Conservation (phyloP, 2,113 vertebrate species). For the Cryptotis parvus region DNA sequence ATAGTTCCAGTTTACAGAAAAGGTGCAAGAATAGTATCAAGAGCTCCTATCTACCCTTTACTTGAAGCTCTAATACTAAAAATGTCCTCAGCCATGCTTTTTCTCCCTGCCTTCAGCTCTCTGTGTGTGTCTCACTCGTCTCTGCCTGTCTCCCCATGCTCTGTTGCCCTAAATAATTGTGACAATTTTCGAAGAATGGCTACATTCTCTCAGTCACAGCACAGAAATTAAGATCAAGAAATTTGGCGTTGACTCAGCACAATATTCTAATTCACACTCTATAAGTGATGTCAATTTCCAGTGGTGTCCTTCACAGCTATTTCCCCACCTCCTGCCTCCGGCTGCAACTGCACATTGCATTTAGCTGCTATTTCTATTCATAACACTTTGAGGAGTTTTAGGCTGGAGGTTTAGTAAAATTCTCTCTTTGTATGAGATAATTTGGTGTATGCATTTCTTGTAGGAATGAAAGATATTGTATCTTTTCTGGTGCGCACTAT, state of each 20-base stretch:
- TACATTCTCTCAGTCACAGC: background rate
- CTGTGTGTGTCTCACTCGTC: background rate
- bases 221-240: conserved; percentile 1
- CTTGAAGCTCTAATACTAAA: background rate
- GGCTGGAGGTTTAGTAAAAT: background rate
- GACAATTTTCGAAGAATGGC: background rate
- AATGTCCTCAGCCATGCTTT: background rate
- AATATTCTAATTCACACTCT: background rate
- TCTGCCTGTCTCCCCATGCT: background rate
- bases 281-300: background rate
- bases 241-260: background rate
- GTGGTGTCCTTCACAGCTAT: background rate
- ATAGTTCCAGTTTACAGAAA: background rate
- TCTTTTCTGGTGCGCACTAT: background rate
- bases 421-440: background rate
- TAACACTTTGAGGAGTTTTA: background rate
- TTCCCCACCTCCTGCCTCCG: background rate
- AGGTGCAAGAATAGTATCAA: background rate
- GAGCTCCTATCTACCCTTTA: too few species aligned
- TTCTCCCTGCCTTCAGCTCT: background rate
- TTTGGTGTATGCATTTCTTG: background rate
- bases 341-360: background rate
- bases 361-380: conserved; percentile 14
- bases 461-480: background rate
- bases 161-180: background rate